Percentiles rank a stretch among this genome's conserved stretches.
Evolutionary conservation across 2,888 invertebrate genomes (phyloP).

Genomic region (Arge pagana): DNA sequence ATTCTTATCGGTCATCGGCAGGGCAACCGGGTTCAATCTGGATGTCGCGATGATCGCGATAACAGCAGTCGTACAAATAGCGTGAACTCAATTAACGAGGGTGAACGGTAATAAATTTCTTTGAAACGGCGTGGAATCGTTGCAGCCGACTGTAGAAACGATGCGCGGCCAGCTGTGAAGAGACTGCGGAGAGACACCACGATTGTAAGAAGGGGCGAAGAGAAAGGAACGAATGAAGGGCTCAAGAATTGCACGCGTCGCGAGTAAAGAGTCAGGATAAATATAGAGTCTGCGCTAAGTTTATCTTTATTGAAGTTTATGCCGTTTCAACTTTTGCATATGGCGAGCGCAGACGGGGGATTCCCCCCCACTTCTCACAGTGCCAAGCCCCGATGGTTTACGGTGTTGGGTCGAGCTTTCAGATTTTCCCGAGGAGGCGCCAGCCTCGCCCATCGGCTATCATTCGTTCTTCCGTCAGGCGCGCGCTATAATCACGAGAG

Average conservation of each 20-base stretch:
- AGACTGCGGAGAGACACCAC: background rate
- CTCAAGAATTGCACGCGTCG: slow-evolving; percentile 5
- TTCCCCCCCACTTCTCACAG: too few species aligned
- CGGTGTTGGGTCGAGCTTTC: too few species aligned
- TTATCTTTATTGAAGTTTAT: slow-evolving; percentile 49
- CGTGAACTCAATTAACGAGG: slow-evolving; percentile 44
- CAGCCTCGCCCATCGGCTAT: too few species aligned
- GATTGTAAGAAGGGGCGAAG: too few species aligned
- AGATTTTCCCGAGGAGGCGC: too few species aligned
- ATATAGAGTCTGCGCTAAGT: slow-evolving; percentile 46
- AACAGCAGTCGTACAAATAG: slow-evolving; percentile 27
- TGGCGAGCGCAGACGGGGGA: too few species aligned
- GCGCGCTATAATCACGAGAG: too few species aligned
- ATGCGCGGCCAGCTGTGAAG: background rate
- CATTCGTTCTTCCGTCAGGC: too few species aligned
- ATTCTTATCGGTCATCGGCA: slow-evolving; percentile 41
- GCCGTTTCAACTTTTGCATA: slow-evolving; percentile 31
- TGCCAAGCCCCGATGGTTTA: too few species aligned
- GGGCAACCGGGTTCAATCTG: too few species aligned
- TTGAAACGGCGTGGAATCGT: slow-evolving; percentile 22
- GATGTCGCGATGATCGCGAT: slow-evolving; percentile 28
- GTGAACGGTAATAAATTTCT: slow-evolving; percentile 29
- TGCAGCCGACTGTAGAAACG: background rate
- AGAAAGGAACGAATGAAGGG: background rate
- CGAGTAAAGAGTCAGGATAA: slow-evolving; percentile 34